Conservation (phyloP, 1,140 invertebrate species). For the Antheraea mylitta region DNA sequence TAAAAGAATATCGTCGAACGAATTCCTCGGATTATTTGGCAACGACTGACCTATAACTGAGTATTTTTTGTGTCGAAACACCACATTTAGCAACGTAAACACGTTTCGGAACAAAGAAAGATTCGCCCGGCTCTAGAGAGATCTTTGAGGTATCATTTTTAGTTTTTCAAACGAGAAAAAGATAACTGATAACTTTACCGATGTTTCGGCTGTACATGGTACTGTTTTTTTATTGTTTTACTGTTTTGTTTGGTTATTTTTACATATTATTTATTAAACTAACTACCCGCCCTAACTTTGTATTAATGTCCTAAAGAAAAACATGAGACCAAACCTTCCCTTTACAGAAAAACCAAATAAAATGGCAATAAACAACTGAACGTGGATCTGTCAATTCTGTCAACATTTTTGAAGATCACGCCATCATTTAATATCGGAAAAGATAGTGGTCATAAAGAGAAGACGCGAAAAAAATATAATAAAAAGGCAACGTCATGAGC, state of each 20-base stretch:
- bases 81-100: constrained; percentile 12
- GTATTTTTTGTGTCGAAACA: constrained; percentile 18
- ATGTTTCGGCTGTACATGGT: not conserved
- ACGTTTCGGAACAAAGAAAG: constrained; percentile 13
- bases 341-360: no score
- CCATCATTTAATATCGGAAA: no score
- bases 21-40: constrained; percentile 40
- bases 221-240: not conserved
- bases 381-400: no score
- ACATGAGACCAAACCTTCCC: no score
- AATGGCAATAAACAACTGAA: no score
- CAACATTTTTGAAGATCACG: no score
- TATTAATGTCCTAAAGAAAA: no score
- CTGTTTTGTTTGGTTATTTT: not conserved
- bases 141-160: constrained; percentile 8
- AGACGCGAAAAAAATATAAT: no score
- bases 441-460: no score
- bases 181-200: not conserved
- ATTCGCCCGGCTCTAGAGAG: constrained; percentile 8
- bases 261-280: not conserved
- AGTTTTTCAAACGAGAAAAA: constrained; percentile 5
- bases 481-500: no score
- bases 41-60: constrained; percentile 30
- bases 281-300: no score
- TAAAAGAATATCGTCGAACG: constrained; percentile 38